phyloP scores from a whole-genome alignment of 2,113 vertebrate species.

The Malurus cyaneus region DNA sequence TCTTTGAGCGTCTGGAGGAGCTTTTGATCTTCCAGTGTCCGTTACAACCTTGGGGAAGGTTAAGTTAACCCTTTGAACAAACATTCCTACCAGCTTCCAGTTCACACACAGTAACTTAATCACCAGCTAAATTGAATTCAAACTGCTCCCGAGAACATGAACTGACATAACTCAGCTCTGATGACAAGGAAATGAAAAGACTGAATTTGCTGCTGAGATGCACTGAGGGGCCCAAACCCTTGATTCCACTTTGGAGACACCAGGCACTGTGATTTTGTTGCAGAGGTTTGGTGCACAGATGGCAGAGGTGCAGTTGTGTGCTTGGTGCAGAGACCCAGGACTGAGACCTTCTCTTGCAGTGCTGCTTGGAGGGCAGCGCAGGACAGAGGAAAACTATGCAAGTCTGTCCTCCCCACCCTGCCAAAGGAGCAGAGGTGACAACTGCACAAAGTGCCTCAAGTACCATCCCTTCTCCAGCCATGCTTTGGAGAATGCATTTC shows the following conservation, averaged over 20 bases:
- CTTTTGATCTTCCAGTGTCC: constrained; percentile 36
- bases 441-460: accelerated
- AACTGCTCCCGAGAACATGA: constrained; percentile 1
- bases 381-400: neutral
- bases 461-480: neutral
- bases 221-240: neutral
- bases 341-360: neutral
- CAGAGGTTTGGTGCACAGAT: neutral
- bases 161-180: neutral
- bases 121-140: constrained; percentile 37
- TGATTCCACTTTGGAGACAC: neutral
- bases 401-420: neutral
- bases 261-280: neutral
- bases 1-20: neutral
- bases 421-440: neutral
- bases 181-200: neutral
- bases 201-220: neutral
- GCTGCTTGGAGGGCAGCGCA: neutral
- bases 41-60: constrained; percentile 18
- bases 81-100: constrained; percentile 13
- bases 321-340: accelerated
- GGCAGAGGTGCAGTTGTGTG: neutral
- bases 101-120: constrained; percentile 32
- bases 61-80: constrained; percentile 55
- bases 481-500: neutral